A percentile compares a stretch with the other conserved stretches of the same genome.
These are phyloP conservation scores for Zaprionus obscuricornis DNA, from an alignment of 2,888 invertebrate genomes.

Conservation along the genomic window DNA sequence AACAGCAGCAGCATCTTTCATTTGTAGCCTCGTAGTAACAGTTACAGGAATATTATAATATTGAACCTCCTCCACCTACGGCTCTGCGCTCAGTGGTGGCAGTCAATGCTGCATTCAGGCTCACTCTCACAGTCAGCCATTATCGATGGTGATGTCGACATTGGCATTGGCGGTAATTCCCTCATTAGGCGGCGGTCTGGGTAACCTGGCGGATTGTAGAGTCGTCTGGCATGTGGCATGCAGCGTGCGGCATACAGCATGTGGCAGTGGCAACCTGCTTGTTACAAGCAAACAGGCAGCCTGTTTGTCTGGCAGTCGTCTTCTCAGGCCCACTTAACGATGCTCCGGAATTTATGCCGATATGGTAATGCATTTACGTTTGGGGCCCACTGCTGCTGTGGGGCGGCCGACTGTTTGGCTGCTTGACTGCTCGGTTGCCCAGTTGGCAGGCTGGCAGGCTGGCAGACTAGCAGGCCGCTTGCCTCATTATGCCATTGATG, in stretches of 20 bases:
- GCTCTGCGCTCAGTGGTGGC: constrained; percentile 11
- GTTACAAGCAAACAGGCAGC: constrained; percentile 29
- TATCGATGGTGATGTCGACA: constrained; percentile 59
- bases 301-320: constrained; percentile 59
- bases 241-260: constrained; percentile 25
- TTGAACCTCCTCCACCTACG: constrained; percentile 29
- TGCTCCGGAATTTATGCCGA: constrained; percentile 81
- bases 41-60: too few species aligned
- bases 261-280: constrained; percentile 44
- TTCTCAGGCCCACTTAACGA: constrained; percentile 74
- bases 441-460: constrained; percentile 15
- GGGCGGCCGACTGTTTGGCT: constrained; percentile 8
- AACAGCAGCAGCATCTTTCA: not conserved
- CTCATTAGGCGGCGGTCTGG: constrained; percentile 76
- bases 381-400: constrained; percentile 32
- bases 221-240: constrained; percentile 52
- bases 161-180: constrained; percentile 76
- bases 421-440: constrained; percentile 39
- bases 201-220: constrained; percentile 36
- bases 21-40: too few species aligned
- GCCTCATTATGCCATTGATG: constrained; percentile 79
- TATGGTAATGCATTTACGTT: constrained; percentile 76
- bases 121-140: constrained; percentile 19
- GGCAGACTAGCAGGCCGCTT: constrained; percentile 52
- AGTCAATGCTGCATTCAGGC: not conserved